Conservation (phyloP, 2,888 invertebrate species). For the Hirtodrosophila histrioides region DNA sequence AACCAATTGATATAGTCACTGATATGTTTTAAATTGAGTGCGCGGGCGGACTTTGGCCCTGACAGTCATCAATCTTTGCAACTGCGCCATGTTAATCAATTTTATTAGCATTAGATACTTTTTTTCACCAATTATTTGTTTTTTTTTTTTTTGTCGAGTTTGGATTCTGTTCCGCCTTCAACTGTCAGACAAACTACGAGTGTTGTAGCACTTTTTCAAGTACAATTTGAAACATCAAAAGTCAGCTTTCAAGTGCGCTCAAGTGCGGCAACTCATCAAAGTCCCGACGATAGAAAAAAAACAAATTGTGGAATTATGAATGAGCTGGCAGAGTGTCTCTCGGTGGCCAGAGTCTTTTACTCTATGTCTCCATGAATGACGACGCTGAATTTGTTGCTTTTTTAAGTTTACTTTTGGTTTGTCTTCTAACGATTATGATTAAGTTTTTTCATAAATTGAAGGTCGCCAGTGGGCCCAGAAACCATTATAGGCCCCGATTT, state of each 20-base stretch:
- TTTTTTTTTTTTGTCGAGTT: conserved; percentile 22
- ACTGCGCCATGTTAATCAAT: conserved; percentile 62
- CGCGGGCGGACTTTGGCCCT: conserved; percentile 46
- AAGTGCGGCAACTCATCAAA: conserved; percentile 80
- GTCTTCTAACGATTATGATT: conserved; percentile 28
- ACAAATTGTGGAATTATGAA: conserved; percentile 60
- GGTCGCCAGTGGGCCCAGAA: conserved; percentile 54
- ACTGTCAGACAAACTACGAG: conserved; percentile 45
- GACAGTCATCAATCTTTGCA: conserved; percentile 70
- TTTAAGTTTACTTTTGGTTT: conserved; percentile 25
- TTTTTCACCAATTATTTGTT: conserved; percentile 7
- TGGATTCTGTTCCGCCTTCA: conserved; percentile 68
- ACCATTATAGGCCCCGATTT: conserved; percentile 57
- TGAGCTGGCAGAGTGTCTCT: conserved; percentile 53
- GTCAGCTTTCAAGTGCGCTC: conserved; percentile 64
- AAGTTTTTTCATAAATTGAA: conserved; percentile 42
- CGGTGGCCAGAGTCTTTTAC: conserved; percentile 37
- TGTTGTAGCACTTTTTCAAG: conserved; percentile 74
- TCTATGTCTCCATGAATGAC: conserved; percentile 58
- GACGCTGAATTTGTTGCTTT: conserved; percentile 53
- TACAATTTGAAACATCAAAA: conserved; percentile 69
- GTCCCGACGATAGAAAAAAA: conserved; percentile 36
- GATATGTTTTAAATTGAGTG: conserved; percentile 42
- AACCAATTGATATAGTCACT: conserved; percentile 35
- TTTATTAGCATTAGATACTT: conserved; percentile 66